Evolutionary conservation across 2,797 vertebrate species (phyloP), one percentile per base, ranked within the genome.

Genomic region (Numenius phaeopus): DNA sequence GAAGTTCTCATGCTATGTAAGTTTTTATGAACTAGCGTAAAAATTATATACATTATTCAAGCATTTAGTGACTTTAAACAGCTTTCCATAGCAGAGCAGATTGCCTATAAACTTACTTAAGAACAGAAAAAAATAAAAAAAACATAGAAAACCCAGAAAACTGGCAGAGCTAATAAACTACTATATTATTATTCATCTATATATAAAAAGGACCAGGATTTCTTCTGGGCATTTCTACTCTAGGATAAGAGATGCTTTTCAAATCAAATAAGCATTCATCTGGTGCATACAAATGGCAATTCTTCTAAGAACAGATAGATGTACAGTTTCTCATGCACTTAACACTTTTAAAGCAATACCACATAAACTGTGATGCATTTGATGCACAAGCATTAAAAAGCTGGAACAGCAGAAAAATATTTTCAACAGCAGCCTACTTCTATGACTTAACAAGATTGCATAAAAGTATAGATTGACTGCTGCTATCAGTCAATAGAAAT

Each of bases 141-240:
- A 44, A 7, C 42, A 44, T 18, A 18, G 10, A 20, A 83, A 64
- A 1, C 5, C 13, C 0, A 1, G 3, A 83, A 87, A 46, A 5
- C 7, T 59, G 23, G 5, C 30, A 69, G 24, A 81, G n/a, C 7
- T 73, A 89, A 66, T 85, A 27, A 89, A 44, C 15, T 64, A 14
- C 19, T 64, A 2, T 27, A 30, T 5, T 83, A 88, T 58, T 66
- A 69, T 77, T 62, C 34, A 49, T 23, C 18, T 27, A 2, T 34
- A 23, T 29, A 24, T 34, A 46, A 40, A 64, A 80, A 59, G 7
- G 23, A 55, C 4, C 3, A 76, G 5, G 9, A 50, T 76, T 13
- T 90, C 8, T 58, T 70, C 46, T 90, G 52, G 9, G 6, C 11
- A 62, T 13, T 57, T 61, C 65, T 83, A 55, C 5, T 44, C 34